A percentile compares a stretch with the other conserved stretches of the same genome.
Evolutionary conservation across 2,888 invertebrate species (phyloP).

Genomic region (Didymodactylos carnosus): DNA sequence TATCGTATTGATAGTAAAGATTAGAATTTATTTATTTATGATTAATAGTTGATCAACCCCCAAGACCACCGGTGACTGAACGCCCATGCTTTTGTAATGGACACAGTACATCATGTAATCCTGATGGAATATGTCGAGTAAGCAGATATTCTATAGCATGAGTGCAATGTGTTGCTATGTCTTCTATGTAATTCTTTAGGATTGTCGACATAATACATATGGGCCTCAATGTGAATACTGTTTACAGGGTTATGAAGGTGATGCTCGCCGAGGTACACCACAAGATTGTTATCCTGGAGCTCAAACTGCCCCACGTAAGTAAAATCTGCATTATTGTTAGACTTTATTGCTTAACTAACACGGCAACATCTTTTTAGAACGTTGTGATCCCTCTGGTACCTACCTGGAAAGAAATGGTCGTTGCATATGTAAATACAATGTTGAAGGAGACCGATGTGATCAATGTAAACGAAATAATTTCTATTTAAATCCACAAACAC

Average conservation of each 20-base stretch:
- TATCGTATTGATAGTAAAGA: constrained; percentile 16
- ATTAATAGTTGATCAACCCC: neutral
- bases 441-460: constrained; percentile 4
- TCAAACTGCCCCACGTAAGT: neutral
- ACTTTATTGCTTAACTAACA: too few relatives aligned
- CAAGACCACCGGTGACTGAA: too few relatives aligned
- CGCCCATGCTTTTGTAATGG: neutral
- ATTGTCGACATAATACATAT: constrained; percentile 33
- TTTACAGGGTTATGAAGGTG: constrained; percentile 57
- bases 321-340: too few relatives aligned
- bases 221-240: constrained; percentile 42
- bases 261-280: constrained; percentile 52
- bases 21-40: neutral
- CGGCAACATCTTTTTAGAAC: neutral
- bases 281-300: constrained; percentile 41
- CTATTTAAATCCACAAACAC: neutral
- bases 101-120: neutral
- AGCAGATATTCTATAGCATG: too few relatives aligned
- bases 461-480: constrained; percentile 4
- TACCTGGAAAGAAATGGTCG: neutral
- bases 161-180: too few relatives aligned
- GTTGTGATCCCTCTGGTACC: constrained; percentile 6
- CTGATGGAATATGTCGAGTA: neutral
- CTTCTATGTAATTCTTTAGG: constrained; percentile 19
- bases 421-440: constrained; percentile 12